Evolutionary conservation across 2,113 vertebrate species (phyloP).

Genomic region (Baryphthengus martii): DNA sequence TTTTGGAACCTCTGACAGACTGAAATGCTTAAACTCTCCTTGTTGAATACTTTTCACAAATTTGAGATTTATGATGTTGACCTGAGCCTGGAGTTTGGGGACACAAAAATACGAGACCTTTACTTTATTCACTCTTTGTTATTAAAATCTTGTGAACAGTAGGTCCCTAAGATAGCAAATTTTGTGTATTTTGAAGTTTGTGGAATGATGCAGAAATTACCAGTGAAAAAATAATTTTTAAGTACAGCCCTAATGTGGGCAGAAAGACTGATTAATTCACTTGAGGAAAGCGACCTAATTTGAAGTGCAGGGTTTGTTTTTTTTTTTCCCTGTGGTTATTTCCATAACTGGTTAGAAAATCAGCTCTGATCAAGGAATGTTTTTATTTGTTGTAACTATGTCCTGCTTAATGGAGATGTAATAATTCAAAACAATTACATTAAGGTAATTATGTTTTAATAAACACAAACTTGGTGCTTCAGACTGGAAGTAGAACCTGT

Average conservation of each 20-base stretch:
- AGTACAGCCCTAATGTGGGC: neutral
- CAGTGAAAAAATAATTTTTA: neutral
- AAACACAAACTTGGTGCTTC: slow-evolving; percentile 26
- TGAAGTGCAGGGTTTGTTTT: neutral
- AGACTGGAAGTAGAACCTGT: slow-evolving; percentile 5
- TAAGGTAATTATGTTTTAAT: slow-evolving; percentile 57
- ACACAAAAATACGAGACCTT: neutral
- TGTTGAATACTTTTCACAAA: neutral
- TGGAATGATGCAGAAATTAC: neutral
- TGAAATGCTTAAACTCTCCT: neutral
- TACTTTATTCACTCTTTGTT: neutral
- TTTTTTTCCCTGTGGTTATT: neutral
- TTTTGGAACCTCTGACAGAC: neutral
- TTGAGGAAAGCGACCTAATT: neutral
- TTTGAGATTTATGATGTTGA: neutral
- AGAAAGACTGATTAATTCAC: neutral
- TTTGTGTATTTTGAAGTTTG: neutral
- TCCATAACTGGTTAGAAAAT: slow-evolving; percentile 29
- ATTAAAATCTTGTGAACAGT: neutral
- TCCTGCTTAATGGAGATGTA: slow-evolving; percentile 32
- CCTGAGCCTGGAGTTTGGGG: neutral
- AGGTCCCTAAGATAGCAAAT: neutral
- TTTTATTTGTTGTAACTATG: slow-evolving; percentile 54
- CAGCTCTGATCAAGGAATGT: slow-evolving; percentile 4
- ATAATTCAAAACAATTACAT: slow-evolving; percentile 39